Conservation (phyloP, 2,797 vertebrate genomes). For the Diceros bicornis region DNA sequence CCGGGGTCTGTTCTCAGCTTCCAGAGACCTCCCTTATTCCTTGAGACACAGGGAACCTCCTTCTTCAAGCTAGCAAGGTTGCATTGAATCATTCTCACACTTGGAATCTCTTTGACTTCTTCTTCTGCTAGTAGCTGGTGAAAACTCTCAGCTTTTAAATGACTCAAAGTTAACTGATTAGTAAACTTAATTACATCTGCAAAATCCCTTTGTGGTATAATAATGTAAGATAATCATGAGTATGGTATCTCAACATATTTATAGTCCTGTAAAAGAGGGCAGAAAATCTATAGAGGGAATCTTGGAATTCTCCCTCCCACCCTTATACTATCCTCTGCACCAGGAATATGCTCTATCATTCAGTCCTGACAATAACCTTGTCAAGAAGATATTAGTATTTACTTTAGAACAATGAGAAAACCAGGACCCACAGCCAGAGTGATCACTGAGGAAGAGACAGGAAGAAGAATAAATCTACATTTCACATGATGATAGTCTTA, state of each 20-base stretch:
- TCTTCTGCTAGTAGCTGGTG: neutral
- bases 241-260: constrained; percentile 20
- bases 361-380: neutral
- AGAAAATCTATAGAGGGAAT: neutral
- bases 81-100: neutral
- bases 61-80: neutral
- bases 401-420: constrained; percentile 21
- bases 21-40: neutral
- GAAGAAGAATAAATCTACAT: neutral
- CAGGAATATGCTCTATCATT: neutral
- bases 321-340: neutral
- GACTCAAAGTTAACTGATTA: neutral
- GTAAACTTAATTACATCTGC: neutral
- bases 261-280: neutral
- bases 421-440: neutral
- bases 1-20: constrained; percentile 2
- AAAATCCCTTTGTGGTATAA: neutral
- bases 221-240: neutral
- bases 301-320: neutral
- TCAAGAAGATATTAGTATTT: neutral
- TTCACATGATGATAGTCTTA: neutral
- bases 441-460: neutral
- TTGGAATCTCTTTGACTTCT: constrained; percentile 8
- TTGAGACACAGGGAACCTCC: neutral
- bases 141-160: constrained; percentile 34